Base-by-base conservation (phyloP, 92 coral and sea anemone species). In the Plumapathes pennacea region DNA sequence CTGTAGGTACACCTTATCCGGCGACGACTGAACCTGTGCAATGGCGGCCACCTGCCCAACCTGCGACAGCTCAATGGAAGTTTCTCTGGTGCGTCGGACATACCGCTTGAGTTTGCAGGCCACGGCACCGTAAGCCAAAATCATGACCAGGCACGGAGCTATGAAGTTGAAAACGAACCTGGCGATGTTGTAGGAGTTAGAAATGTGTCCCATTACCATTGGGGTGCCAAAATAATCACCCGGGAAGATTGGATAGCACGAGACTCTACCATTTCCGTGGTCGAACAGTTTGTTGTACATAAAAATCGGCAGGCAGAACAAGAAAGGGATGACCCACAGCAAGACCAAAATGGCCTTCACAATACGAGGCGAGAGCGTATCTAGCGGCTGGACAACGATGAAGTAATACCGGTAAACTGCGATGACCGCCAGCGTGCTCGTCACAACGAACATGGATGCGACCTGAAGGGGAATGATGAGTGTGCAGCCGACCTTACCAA, bases 361-460 rank as follows among this genome's bases (percentile, higher is more conserved):
- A 23, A 23, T n/a, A 25, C 53, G 31, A n/a, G 50, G 38, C n/a
- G 71, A 37, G 21, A 53, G 6, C 14, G 15, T 46, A 29, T 46
- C 38, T n/a, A 30, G 52, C 2, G 25, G 11, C 5, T 64, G 78
- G 10, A 6, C n/a, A 3, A 45, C 17, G 17, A 77, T 42, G 9
- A 54, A 40, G 21, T 37, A 32, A 32, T 65, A 77, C 21, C 84
- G 84, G 36, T 77, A 53, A 8, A 77, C 60, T 14, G 84, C 78
- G 25, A 87, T 87, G 50, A 69, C 74, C 11, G 95, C 95, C 22
- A 87, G 51, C 28, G 84, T 67, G 25, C 60, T 45, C 11, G 89
- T 87, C n/a, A 87, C 86, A 4, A 77, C 89, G 29, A 71, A 50
- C 17, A 62, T 50, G 12, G 86, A 74, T 32, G 69, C 46, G 9